These are phyloP conservation scores for Nematostella vectensis DNA, from an alignment of 92 coral and sea anemone genomes.

Conservation along the genomic window DNA sequence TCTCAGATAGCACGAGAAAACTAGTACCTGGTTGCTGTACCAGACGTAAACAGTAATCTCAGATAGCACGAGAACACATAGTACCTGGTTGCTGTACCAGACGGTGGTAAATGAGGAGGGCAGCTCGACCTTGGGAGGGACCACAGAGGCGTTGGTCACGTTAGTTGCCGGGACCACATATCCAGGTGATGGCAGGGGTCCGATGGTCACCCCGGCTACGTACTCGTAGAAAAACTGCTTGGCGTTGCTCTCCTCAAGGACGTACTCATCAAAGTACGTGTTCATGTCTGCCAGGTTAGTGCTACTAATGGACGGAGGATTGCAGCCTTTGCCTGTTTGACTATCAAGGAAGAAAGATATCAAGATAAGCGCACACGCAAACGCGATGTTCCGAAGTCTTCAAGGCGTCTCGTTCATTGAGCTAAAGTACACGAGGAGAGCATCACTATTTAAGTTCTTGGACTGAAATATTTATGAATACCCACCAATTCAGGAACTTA, in stretches of 20 bases:
- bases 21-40: too few relatives aligned
- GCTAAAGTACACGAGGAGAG: too few relatives aligned
- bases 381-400: background rate
- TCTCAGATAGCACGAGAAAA: too few relatives aligned
- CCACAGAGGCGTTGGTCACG: conserved; percentile 2
- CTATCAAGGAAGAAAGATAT: background rate
- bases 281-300: conserved; percentile 46
- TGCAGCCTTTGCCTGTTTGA: conserved; percentile 10
- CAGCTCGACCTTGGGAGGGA: background rate
- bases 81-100: conserved; percentile 82
- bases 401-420: background rate
- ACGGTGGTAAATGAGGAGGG: conserved; percentile 27
- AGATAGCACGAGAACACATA: background rate
- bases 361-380: background rate
- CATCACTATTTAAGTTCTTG: too few relatives aligned
- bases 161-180: background rate
- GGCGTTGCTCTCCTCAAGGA: conserved; percentile 61
- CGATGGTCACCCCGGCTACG: conserved; percentile 75
- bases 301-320: conserved; percentile 26
- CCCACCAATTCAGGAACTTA: too few relatives aligned
- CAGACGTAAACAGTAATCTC: too few relatives aligned
- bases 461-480: too few relatives aligned
- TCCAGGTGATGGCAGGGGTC: conserved; percentile 2
- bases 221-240: conserved; percentile 64
- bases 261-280: conserved; percentile 62